Evolutionary conservation across 2,888 invertebrate species (phyloP).

Genomic region (Malacosoma neustria): DNA sequence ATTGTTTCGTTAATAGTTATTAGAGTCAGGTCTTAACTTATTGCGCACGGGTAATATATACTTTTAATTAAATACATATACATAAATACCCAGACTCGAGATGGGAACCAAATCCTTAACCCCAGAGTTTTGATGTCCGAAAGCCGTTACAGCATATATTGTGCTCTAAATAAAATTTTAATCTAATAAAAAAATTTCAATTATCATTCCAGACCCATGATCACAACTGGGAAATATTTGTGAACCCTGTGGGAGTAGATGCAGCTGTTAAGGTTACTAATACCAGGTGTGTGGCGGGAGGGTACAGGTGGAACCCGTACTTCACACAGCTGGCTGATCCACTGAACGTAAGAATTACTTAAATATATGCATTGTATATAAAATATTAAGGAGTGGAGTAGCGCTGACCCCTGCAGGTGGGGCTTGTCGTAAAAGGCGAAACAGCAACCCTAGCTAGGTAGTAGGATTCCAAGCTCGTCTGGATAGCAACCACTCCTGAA

Average conservation of each 20-base stretch:
- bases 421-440: too few relatives aligned
- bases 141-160: too few relatives aligned
- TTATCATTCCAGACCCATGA: constrained; percentile 78
- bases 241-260: constrained; percentile 94
- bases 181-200: background rate
- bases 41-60: too few relatives aligned
- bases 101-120: too few relatives aligned
- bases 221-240: constrained; percentile 93
- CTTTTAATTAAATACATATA: too few relatives aligned
- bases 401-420: constrained; percentile 91
- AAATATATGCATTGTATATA: constrained; percentile 79
- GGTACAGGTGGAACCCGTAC: constrained; percentile 94
- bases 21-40: too few relatives aligned
- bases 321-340: constrained; percentile 93
- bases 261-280: constrained; percentile 86
- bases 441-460: too few relatives aligned
- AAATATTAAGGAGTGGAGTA: constrained; percentile 90
- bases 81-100: too few relatives aligned
- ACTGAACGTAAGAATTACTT: constrained; percentile 78
- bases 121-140: too few relatives aligned
- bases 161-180: background rate
- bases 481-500: too few relatives aligned
- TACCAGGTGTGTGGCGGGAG: constrained; percentile 92
- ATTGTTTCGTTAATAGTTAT: too few relatives aligned
- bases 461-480: too few relatives aligned